These are phyloP conservation scores for Spinibarbus caldwelli DNA, from an alignment of 2,797 vertebrate genomes.

Conservation along the genomic window DNA sequence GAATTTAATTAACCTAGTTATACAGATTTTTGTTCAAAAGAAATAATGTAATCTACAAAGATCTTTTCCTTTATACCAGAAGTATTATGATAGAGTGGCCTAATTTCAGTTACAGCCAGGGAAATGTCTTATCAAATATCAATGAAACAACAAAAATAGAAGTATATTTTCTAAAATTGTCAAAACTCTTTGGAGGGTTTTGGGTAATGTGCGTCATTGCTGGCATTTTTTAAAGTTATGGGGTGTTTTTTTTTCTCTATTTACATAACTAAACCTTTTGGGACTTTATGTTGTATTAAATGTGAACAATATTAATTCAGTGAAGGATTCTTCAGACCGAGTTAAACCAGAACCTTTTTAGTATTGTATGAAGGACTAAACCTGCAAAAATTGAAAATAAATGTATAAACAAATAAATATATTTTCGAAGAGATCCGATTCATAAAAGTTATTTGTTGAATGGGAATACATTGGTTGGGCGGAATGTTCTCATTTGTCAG, in stretches of 20 bases:
- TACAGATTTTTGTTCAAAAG: slow-evolving; percentile 24
- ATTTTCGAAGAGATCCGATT: background rate
- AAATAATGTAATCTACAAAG: background rate
- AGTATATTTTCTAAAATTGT: background rate
- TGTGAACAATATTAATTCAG: background rate
- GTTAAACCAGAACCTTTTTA: background rate
- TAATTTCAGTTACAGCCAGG: slow-evolving; percentile 16
- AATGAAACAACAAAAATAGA: slow-evolving; percentile 18
- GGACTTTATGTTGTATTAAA: background rate
- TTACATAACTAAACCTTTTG: background rate
- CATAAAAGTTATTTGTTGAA: background rate
- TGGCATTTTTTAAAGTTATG: background rate
- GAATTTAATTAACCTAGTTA: slow-evolving; percentile 10
- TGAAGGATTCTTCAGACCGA: too few relatives aligned
- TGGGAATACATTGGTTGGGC: background rate
- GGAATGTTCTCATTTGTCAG: background rate
- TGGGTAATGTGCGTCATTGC: background rate
- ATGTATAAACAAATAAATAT: too few relatives aligned
- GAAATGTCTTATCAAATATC: slow-evolving; percentile 16
- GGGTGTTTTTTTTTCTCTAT: background rate
- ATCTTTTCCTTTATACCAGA: slow-evolving; percentile 9
- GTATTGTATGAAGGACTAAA: background rate
- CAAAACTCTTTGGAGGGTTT: background rate
- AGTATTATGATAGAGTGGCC: slow-evolving; percentile 14
- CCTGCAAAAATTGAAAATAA: background rate